These are phyloP conservation scores for Epirrhoe alternata DNA, from an alignment of 2,888 invertebrate genomes.

Conservation along the genomic window DNA sequence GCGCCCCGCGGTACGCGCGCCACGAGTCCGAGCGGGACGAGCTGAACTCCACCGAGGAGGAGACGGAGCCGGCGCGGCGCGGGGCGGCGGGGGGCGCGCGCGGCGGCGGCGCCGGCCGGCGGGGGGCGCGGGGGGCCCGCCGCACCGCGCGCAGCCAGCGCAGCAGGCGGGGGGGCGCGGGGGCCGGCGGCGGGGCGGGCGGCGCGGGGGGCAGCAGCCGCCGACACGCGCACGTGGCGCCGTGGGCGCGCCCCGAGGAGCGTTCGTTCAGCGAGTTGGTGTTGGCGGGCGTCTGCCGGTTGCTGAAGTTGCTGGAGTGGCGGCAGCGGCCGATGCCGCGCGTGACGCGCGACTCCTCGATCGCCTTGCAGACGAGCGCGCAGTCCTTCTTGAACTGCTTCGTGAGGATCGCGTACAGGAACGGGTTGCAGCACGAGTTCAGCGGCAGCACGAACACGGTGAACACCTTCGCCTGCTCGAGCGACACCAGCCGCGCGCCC, in stretches of 20 bases:
- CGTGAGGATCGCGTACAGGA: slow-evolving; percentile 98
- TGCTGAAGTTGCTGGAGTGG: slow-evolving; percentile 94
- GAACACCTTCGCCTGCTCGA: slow-evolving; percentile 98
- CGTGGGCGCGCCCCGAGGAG: slow-evolving; percentile 90
- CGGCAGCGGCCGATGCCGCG: slow-evolving; percentile 94
- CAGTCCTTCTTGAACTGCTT: slow-evolving; percentile 99
- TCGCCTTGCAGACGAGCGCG: slow-evolving; percentile 97
- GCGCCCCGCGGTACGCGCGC: slow-evolving; percentile 89
- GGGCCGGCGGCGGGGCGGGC: slow-evolving; percentile 88
- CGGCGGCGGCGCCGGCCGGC: slow-evolving; percentile 53
- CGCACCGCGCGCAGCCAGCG: slow-evolving; percentile 71
- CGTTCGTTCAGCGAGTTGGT: slow-evolving; percentile 90
- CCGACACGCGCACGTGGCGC: slow-evolving; percentile 85
- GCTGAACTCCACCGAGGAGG: slow-evolving; percentile 95
- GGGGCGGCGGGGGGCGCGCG: slow-evolving; percentile 65
- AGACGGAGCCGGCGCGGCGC: slow-evolving; percentile 90
- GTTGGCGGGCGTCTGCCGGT: slow-evolving; percentile 94
- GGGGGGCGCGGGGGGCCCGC: slow-evolving; percentile 50
- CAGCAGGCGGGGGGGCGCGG: slow-evolving; percentile 82
- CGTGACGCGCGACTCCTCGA: slow-evolving; percentile 96
- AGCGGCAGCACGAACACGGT: slow-evolving; percentile 98
- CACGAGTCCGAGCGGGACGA: slow-evolving; percentile 95
- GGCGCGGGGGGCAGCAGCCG: slow-evolving; percentile 90
- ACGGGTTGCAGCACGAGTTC: slow-evolving; percentile 99
- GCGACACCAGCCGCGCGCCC: slow-evolving; percentile 94